phyloP scores from a whole-genome alignment of 2,888 invertebrate species.

The Pachycephus smyrnensis region DNA sequence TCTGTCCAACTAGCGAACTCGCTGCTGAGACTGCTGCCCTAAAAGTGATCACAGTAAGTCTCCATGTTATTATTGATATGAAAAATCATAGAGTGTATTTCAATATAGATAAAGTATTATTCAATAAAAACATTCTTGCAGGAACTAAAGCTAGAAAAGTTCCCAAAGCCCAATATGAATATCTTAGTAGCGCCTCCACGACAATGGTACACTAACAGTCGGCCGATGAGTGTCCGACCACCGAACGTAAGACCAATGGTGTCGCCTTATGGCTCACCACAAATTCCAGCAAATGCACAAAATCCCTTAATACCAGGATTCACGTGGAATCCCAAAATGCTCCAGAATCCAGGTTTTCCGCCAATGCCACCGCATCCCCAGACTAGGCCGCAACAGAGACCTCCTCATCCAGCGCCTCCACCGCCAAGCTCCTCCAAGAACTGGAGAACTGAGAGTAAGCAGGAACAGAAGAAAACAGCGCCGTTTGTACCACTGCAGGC shows the following conservation, averaged over 20 bases:
- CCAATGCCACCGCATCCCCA: slow-evolving; percentile 32
- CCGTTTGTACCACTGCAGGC: slow-evolving; percentile 72
- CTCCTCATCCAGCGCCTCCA: slow-evolving; percentile 29
- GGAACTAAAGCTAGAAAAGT: slow-evolving; percentile 48
- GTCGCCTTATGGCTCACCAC: slow-evolving; percentile 17
- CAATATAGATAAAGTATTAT: not conserved
- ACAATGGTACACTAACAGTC: slow-evolving; percentile 34
- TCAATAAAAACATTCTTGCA: slow-evolving; percentile 17
- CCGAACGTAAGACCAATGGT: slow-evolving; percentile 36
- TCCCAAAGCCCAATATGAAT: slow-evolving; percentile 43
- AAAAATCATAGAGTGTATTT: not conserved
- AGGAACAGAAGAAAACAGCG: slow-evolving; percentile 48
- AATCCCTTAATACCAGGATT: slow-evolving; percentile 21
- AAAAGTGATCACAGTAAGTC: slow-evolving; percentile 54
- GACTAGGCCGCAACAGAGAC: slow-evolving; percentile 24
- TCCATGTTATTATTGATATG: not conserved
- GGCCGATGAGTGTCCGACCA: slow-evolving; percentile 30
- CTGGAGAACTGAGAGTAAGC: slow-evolving; percentile 64
- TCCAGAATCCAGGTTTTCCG: slow-evolving; percentile 19
- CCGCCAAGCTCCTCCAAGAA: slow-evolving; percentile 55
- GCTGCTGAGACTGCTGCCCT: slow-evolving; percentile 69
- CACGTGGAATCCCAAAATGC: slow-evolving; percentile 27
- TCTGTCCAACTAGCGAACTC: slow-evolving; percentile 65
- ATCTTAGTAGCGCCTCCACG: slow-evolving; percentile 46
- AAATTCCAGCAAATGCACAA: slow-evolving; percentile 24